These are phyloP conservation scores for Caerostris darwini DNA, from an alignment of 1,140 invertebrate species.

Conservation along the genomic window DNA sequence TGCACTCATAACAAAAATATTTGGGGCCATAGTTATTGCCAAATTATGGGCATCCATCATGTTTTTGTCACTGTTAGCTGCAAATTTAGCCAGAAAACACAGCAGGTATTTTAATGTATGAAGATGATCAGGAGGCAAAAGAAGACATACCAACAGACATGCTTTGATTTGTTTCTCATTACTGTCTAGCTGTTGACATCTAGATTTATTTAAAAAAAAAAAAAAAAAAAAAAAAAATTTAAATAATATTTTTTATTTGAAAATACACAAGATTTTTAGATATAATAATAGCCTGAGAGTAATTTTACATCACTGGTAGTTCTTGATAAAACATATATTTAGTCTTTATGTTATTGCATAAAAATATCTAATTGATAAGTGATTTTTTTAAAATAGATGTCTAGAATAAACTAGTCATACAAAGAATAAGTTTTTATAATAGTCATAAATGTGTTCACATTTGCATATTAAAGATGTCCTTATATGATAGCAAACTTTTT, in stretches of 20 bases:
- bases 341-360: too few relatives aligned
- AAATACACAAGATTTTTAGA: not conserved
- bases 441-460: too few relatives aligned
- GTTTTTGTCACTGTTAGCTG: slow-evolving; percentile 86
- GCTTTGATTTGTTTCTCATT: slow-evolving; percentile 83
- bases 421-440: too few relatives aligned
- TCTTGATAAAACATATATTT: too few relatives aligned
- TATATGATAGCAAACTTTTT: too few relatives aligned
- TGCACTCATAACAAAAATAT: slow-evolving; percentile 84
- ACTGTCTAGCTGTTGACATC: slow-evolving; percentile 74
- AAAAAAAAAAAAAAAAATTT: not conserved
- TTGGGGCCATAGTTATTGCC: slow-evolving; percentile 90
- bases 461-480: too few relatives aligned
- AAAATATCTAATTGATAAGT: too few relatives aligned
- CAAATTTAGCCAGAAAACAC: slow-evolving; percentile 85
- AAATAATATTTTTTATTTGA: not conserved
- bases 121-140: slow-evolving; percentile 86
- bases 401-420: too few relatives aligned
- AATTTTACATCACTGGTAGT: too few relatives aligned
- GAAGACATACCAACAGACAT: slow-evolving; percentile 85
- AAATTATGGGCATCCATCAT: slow-evolving; percentile 91
- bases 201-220: not conserved
- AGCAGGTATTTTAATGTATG: slow-evolving; percentile 86
- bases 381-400: too few relatives aligned
- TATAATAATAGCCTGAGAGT: not conserved